Evolutionary conservation across 2,888 invertebrate species (phyloP), one percentile per base, ranked within the genome.

Genomic region (Oscheius onirici): DNA sequence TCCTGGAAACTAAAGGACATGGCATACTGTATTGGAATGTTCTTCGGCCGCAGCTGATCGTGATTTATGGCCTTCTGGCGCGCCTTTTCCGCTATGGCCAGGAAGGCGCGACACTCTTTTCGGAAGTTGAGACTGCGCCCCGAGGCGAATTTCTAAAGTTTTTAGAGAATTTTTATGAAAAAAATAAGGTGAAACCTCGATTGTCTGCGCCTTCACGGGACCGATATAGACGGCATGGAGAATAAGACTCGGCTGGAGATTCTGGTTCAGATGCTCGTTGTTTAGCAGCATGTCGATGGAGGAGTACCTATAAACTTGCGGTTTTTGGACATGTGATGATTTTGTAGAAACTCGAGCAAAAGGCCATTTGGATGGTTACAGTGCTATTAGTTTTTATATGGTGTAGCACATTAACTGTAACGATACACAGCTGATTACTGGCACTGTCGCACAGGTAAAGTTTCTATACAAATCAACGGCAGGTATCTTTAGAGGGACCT

Each of bases 151-250:
- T 52, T 24, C 75, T 75, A 51, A 41, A 44, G 34, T 20, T 34
- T 17, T 11, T n/a, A n/a, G n/a, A n/a, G n/a, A n/a, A n/a, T 3
- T 52, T 22, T 43, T 13, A 15, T 13, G 22, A 40, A n/a, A 13
- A 26, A 65, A 2, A 34, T 8, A 24, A 3, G 20, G 28, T 3
- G 51, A 22, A 40, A 74, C 70, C 72, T 81, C 81, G 24, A 81
- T 71, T 10, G 77, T 79, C 5, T 67, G 67, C 0, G 81, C 70
- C 17, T 57, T 57, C 0, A 81, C 70, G 8, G 75, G 75, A 15
- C 81, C 81, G 13, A 78, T 69, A 49, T 76, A 81, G 10, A 79
- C 69, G 0, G 79, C 81, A 6, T 76, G 74, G 10, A 76, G 65
- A 20, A 81, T 74, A 11, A 71, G 71, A 24, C 43, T 40, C 0